A percentile compares a stretch with the other conserved stretches of the same genome.
Conservation (phyloP, 1,140 invertebrate genomes). For the Drosophila mojavensis region DNA sequence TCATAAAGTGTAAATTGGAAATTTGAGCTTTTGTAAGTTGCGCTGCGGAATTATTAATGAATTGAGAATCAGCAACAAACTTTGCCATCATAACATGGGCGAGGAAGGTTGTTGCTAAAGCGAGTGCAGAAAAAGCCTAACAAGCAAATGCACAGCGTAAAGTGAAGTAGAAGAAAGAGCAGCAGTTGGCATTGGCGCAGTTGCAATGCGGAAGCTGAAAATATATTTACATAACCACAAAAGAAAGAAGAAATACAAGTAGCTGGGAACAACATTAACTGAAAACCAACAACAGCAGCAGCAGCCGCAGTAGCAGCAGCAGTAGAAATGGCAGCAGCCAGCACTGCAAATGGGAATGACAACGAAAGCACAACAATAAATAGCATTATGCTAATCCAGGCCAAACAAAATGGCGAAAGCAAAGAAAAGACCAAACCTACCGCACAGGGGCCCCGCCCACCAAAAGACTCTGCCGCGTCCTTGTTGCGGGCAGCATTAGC, state of each 20-base stretch:
- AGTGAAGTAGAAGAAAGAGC: conserved; percentile 6
- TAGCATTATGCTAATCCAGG: conserved; percentile 77
- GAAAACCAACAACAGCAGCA: conserved; percentile 37
- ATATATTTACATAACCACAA: conserved; percentile 63
- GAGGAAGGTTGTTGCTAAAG: background rate
- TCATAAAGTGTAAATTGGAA: conserved; percentile 60
- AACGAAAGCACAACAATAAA: conserved; percentile 77
- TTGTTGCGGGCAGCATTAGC: conserved; percentile 50
- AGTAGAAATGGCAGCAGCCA: background rate
- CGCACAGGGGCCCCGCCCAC: conserved; percentile 6
- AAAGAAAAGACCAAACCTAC: conserved; percentile 54
- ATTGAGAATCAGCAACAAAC: conserved; percentile 53
- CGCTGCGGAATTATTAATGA: conserved; percentile 52
- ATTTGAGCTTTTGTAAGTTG: conserved; percentile 50
- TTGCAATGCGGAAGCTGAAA: conserved; percentile 55
- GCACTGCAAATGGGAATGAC: conserved; percentile 45
- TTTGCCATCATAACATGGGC: conserved; percentile 42
- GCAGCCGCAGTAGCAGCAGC: background rate
- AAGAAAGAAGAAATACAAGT: conserved; percentile 48
- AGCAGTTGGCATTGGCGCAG: conserved; percentile 32
- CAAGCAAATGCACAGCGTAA: conserved; percentile 32
- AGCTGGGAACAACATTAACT: conserved; percentile 69
- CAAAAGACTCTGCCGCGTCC: conserved; percentile 1
- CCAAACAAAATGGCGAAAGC: conserved; percentile 77
- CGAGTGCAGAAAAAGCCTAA: conserved; percentile 26